Evolutionary conservation across 1,140 invertebrate species (phyloP), one percentile per base, ranked within the genome.

Genomic region (Coptotermes formosanus): DNA sequence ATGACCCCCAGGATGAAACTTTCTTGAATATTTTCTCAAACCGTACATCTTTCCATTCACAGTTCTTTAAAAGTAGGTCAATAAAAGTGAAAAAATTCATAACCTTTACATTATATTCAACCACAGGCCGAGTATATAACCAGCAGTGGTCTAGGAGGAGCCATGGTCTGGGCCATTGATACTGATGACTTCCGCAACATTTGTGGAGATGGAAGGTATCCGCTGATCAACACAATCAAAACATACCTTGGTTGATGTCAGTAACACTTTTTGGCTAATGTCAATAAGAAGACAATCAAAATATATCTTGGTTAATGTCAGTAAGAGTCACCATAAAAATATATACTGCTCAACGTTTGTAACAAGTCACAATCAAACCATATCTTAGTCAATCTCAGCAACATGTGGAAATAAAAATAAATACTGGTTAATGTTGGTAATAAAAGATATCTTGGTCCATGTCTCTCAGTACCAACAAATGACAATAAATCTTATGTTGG

Each of bases 131-230:
- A 94, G 45, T 95, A 92, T 87, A 92, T 92, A 3, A 90, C 92
- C 52, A 86, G 89, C 0, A 88, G 90, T 8, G 91, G 91, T 82
- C 90, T 96, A 6, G 94, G 91, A 83, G 95, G 95, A 43, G 92
- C 91, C 9, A 96, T 96, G 94, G 87, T 95, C 0, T 96, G 95
- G 95, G 94, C 93, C 87, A 92, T 96, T 12, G 95, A 96, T 87
- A 94, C 94, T 83, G 95, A 96, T 88, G 95, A 96, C 88, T 95
- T 95, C 88, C 90, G 87, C 14, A 94, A 93, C 1, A 87, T 89
- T 0, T 95, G 94, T 87, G 92, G 93, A 25, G 88, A 87, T 21
- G 89, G 89, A 86, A 90, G 91, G 83, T 95, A 92, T 89, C 93
- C 94, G 8, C 89, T 96, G 11, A 87, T 95, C 32, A 92, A 90